Percentiles rank a stretch among this genome's conserved stretches.
These are phyloP conservation scores for Stenodema calcarata DNA, from an alignment of 2,888 invertebrate species.

Conservation along the genomic window DNA sequence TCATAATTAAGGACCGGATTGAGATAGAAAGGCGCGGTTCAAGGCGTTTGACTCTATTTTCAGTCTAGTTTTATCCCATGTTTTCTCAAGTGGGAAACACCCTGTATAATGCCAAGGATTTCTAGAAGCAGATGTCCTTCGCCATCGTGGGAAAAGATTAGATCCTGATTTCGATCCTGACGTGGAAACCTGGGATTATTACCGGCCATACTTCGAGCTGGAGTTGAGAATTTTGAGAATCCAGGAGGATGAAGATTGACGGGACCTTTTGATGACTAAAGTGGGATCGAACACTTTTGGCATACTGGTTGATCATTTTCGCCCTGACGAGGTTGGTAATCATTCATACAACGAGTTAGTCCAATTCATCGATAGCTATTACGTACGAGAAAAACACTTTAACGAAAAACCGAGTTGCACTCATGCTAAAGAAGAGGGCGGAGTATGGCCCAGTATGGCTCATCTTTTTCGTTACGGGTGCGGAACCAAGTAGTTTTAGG, in stretches of 20 bases:
- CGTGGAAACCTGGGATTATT: neutral
- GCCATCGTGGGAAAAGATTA: too few species aligned
- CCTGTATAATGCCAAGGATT: too few species aligned
- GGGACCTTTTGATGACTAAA: neutral
- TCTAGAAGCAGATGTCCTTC: too few species aligned
- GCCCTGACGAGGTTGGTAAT: neutral
- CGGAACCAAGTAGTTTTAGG: too few species aligned
- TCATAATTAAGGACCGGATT: too few species aligned
- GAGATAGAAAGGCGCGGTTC: too few species aligned
- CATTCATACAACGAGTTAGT: neutral
- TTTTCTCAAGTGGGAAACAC: too few species aligned
- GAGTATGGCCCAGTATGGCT: too few species aligned
- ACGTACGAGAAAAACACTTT: neutral
- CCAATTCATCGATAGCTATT: neutral
- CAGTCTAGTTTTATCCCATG: too few species aligned
- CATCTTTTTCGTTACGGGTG: too few species aligned
- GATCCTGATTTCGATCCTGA: neutral
- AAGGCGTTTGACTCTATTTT: too few species aligned
- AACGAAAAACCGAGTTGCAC: neutral
- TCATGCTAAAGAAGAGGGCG: neutral
- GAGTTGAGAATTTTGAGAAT: neutral
- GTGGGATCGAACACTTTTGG: neutral
- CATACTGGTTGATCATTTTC: neutral
- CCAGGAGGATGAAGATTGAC: neutral
- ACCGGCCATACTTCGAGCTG: neutral